Evolutionary conservation across 2,797 vertebrate genomes (phyloP).

Genomic region (Sebastes minor): DNA sequence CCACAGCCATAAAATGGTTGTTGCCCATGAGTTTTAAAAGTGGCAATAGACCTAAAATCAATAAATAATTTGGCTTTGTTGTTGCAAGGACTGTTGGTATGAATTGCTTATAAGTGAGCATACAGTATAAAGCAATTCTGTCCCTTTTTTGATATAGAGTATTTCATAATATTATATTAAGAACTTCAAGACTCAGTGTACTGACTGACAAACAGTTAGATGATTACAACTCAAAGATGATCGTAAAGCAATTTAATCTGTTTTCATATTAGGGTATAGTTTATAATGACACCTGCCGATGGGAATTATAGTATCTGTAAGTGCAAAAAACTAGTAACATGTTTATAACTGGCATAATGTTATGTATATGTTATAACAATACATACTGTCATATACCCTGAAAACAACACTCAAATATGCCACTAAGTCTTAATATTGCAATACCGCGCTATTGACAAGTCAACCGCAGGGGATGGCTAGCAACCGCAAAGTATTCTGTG

Average conservation of each 20-base stretch:
- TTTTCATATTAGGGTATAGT: background rate
- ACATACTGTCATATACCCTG: too few species aligned
- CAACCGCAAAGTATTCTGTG: too few species aligned
- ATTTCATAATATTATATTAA: background rate
- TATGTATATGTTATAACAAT: too few species aligned
- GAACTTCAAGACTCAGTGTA: background rate
- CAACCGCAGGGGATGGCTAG: too few species aligned
- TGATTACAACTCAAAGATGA: background rate
- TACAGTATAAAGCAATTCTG: background rate
- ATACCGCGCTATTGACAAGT: too few species aligned
- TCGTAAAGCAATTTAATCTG: background rate
- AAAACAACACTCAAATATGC: too few species aligned
- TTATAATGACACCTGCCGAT: too few species aligned
- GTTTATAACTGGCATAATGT: too few species aligned
- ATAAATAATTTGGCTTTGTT: conserved; percentile 66
- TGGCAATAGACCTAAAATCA: conserved; percentile 61
- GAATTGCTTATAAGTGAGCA: conserved; percentile 12
- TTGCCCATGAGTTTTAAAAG: conserved; percentile 50
- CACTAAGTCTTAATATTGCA: too few species aligned
- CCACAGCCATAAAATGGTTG: conserved; percentile 47
- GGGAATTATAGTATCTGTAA: too few species aligned
- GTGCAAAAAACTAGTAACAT: too few species aligned
- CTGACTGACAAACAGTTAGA: background rate
- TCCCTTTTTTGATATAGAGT: background rate
- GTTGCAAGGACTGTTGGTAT: conserved; percentile 27